Evolutionary conservation across 1,140 invertebrate genomes (phyloP).

Genomic region (Heliconius eleuchia): DNA sequence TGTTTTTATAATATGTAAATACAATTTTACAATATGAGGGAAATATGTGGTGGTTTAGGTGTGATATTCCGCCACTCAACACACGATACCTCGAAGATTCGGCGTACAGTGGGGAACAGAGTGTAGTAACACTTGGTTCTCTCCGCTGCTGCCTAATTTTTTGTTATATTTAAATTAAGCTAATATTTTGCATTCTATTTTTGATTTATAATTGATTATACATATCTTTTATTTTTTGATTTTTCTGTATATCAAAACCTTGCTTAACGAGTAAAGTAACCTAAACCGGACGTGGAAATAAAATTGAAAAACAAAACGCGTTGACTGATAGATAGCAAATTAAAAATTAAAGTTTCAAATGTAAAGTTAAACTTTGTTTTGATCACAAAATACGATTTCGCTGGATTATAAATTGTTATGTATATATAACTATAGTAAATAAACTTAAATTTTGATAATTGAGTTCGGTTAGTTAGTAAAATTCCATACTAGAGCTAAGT

Average conservation of each 20-base stretch:
- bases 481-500: not conserved
- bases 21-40: too few relatives aligned
- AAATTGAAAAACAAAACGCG: not conserved
- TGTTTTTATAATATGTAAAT: not conserved
- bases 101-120: too few relatives aligned
- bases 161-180: too few relatives aligned
- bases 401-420: too few relatives aligned
- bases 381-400: not conserved
- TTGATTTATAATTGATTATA: not conserved
- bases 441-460: not conserved
- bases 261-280: not conserved
- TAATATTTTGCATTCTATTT: too few relatives aligned
- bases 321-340: not conserved
- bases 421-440: too few relatives aligned
- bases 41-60: too few relatives aligned
- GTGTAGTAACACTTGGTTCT: too few relatives aligned
- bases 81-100: too few relatives aligned
- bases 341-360: not conserved
- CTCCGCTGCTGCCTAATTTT: too few relatives aligned
- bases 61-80: too few relatives aligned
- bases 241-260: not conserved
- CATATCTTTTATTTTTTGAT: not conserved
- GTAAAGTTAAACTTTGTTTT: not conserved
- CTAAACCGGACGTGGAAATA: not conserved
- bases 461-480: not conserved